phyloP scores from a whole-genome alignment of 2,888 invertebrate genomes.

The Drosophila paramelanica region DNA sequence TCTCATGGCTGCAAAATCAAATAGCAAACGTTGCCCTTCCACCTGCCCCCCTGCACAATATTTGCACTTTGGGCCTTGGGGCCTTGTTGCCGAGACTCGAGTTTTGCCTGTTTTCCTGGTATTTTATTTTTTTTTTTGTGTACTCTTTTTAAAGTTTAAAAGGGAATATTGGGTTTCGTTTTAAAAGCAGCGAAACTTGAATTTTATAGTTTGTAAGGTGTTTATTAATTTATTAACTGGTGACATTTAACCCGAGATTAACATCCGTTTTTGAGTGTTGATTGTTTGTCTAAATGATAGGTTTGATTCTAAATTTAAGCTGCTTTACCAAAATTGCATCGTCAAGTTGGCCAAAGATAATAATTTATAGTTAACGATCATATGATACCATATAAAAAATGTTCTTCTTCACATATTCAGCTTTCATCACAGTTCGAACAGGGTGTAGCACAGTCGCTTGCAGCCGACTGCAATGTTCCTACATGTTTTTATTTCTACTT shows the following conservation, averaged over 20 bases:
- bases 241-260: too few relatives aligned
- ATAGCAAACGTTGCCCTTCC: conserved; percentile 63
- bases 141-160: background rate
- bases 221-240: too few relatives aligned
- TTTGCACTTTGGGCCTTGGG: conserved; percentile 54
- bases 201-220: background rate
- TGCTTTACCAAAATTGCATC: too few relatives aligned
- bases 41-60: conserved; percentile 54
- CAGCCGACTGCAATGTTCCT: background rate
- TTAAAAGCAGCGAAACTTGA: background rate
- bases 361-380: too few relatives aligned
- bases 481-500: conserved; percentile 15
- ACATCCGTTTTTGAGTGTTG: too few relatives aligned
- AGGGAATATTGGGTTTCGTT: background rate
- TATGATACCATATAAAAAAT: too few relatives aligned
- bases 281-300: too few relatives aligned
- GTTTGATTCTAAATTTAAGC: too few relatives aligned
- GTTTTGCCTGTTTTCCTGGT: conserved; percentile 25
- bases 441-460: background rate
- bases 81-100: conserved; percentile 37
- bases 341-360: too few relatives aligned
- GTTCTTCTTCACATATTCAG: too few relatives aligned
- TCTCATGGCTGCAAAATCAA: conserved; percentile 77
- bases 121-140: background rate
- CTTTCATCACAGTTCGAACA: background rate